These are phyloP conservation scores for Chondrilla cf. caribensis DNA, from an alignment of 37 sponge, comb jelly and placozoan genomes.

Conservation along the genomic window DNA sequence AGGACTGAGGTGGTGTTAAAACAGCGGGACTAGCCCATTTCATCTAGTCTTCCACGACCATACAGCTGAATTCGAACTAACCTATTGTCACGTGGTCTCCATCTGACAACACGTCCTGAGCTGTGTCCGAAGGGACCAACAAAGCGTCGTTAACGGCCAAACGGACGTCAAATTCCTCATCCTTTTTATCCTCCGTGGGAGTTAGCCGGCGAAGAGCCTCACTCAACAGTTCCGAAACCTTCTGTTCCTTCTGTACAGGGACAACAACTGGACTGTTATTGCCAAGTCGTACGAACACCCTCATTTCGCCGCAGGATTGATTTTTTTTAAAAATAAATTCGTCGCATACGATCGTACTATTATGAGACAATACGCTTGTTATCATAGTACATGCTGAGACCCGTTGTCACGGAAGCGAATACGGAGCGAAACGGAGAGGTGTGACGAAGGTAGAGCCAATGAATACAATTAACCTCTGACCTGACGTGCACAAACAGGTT, in stretches of 20 bases:
- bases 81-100: conserved; percentile 45
- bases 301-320: conserved; percentile 37
- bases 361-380: too few species aligned
- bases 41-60: not conserved
- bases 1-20: too few species aligned
- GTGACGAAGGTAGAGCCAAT: too few species aligned
- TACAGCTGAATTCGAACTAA: conserved; percentile 17
- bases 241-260: conserved; percentile 1
- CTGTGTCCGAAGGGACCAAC: conserved; percentile 10
- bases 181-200: not conserved
- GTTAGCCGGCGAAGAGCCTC: not conserved
- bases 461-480: too few species aligned
- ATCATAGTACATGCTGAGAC: too few species aligned
- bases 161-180: conserved; percentile 11
- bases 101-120: conserved; percentile 49
- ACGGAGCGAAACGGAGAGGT: too few species aligned
- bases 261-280: not conserved
- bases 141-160: conserved; percentile 39
- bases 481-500: too few species aligned
- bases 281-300: conserved; percentile 26
- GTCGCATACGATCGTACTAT: too few species aligned
- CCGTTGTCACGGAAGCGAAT: too few species aligned
- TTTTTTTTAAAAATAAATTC: too few species aligned
- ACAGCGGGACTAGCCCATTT: too few species aligned
- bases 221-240: not conserved